phyloP scores from a whole-genome alignment of 2,113 vertebrate genomes.

The Larimichthys polyactis region DNA sequence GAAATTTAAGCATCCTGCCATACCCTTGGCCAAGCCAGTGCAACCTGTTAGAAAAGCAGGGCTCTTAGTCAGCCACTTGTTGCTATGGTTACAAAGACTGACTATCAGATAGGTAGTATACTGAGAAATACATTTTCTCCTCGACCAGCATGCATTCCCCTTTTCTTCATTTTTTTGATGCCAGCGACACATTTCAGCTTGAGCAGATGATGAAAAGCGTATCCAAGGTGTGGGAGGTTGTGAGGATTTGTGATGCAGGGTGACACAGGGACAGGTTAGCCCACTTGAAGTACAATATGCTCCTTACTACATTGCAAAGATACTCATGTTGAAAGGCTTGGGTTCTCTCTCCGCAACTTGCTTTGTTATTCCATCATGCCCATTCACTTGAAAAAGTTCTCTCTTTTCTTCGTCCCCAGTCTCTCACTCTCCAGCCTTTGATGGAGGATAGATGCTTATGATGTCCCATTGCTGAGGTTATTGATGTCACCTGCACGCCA shows the following conservation, averaged over 20 bases:
- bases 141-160: conserved; percentile 29
- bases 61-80: conserved; percentile 63
- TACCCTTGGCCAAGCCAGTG: conserved; percentile 32
- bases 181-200: conserved; percentile 41
- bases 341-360: conserved; percentile 1
- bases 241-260: conserved; percentile 27
- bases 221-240: conserved; percentile 51
- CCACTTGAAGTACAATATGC: conserved; percentile 29
- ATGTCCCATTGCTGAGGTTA: conserved; percentile 28
- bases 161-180: conserved; percentile 32
- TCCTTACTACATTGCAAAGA: conserved; percentile 36
- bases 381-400: conserved; percentile 10
- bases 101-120: conserved; percentile 54
- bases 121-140: conserved; percentile 54
- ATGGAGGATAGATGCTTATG: conserved; percentile 10
- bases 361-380: conserved; percentile 26
- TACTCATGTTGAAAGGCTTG: conserved; percentile 29
- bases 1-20: conserved; percentile 44
- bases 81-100: conserved; percentile 73
- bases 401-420: conserved; percentile 2
- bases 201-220: conserved; percentile 62
- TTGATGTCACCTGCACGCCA: conserved; percentile 29
- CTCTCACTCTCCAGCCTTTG: not conserved
- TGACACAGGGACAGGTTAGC: conserved; percentile 33
- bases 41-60: conserved; percentile 49